These are phyloP conservation scores for Dinomys branickii DNA, from an alignment of 2,113 vertebrate species.

Conservation along the genomic window DNA sequence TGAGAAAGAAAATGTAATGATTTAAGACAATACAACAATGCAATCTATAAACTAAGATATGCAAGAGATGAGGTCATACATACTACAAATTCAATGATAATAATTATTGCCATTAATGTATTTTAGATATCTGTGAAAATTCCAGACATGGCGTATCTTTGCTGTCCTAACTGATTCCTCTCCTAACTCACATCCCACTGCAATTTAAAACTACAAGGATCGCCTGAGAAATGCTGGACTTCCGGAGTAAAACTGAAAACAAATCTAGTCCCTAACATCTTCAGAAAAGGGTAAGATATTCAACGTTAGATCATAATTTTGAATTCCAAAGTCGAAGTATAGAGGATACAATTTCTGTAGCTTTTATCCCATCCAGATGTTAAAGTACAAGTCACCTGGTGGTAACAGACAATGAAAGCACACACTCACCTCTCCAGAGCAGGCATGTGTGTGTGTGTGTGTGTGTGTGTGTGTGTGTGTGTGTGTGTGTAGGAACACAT, in stretches of 20 bases:
- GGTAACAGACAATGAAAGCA: background rate
- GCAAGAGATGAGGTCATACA: background rate
- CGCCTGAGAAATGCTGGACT: background rate
- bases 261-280: background rate
- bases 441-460: too few species aligned
- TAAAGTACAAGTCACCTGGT: background rate
- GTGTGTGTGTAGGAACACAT: accelerated
- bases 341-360: background rate
- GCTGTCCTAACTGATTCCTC: background rate
- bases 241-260: background rate
- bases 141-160: background rate
- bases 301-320: background rate
- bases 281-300: background rate
- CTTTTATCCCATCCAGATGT: background rate
- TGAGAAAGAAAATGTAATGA: background rate
- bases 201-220: background rate
- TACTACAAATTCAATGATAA: background rate
- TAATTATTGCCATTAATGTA: too few species aligned
- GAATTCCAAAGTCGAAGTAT: background rate
- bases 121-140: background rate
- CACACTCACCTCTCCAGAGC: background rate
- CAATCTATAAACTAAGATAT: background rate
- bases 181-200: background rate
- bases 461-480: background rate
- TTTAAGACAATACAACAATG: background rate